Base-by-base conservation (phyloP, 2,797 vertebrate species). In the Synanceia verrucosa region DNA sequence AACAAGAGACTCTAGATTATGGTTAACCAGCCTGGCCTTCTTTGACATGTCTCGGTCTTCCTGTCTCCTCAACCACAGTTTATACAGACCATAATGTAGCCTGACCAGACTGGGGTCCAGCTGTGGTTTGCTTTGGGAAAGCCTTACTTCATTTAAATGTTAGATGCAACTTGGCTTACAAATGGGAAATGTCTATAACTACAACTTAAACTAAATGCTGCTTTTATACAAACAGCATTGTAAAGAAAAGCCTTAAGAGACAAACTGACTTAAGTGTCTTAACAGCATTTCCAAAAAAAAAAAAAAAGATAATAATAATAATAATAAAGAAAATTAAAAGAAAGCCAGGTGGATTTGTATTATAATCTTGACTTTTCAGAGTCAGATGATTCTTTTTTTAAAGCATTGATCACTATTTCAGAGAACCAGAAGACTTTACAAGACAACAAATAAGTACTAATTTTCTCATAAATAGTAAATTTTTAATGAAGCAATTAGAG, bases 21-120 rank as follows among this genome's bases (percentile, higher is more conserved):
- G 89, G 84, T 85, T 82, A 86, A 88, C 86, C 88, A 39, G 39
- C 4, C 21, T 9, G 65, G 60, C 21, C 37, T 19, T 2, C 31
- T 78, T 24, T 19, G 65, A 83, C 24, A 64, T 5, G 6, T 29
- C 63, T 4, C 28, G 13, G 66, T 1, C 70, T 37, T 12, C 29
- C 34, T 21, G 51, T 16, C 33, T 68, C 70, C 46, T 41, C 16
- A 53, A 73, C 78, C 83, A 72, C 76, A 76, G 78, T 81, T 87
- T 89, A 85, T 5, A 67, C 48, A 56, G 58, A 48, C 48, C 33
- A 33, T 16, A 14, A 28, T n/a, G 18, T 3, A 57, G 28, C 16
- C 5, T 68, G 64, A 62, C 55, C 65, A 58, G 43, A 63, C 34
- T 6, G 4, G 57, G 48, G 51, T 79, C 67, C 53, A 39, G 28